phyloP scores from a whole-genome alignment of 1,140 invertebrate genomes.

The Pseudomyrmex dendroicus region DNA sequence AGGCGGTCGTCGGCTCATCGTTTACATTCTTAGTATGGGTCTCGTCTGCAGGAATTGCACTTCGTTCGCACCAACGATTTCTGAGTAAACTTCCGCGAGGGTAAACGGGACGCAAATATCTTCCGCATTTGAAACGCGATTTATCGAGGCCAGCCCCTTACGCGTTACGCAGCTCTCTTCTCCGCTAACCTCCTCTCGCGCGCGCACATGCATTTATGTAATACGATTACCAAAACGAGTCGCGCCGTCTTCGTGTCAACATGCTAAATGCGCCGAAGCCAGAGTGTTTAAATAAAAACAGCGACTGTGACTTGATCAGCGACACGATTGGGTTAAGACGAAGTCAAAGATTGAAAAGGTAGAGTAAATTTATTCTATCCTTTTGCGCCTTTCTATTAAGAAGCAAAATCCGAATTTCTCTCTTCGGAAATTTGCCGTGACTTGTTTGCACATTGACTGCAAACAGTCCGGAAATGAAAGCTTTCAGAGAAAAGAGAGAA shows the following conservation, averaged over 20 bases:
- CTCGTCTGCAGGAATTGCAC: conserved; percentile 36
- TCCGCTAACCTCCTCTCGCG: conserved; percentile 18
- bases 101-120: conserved; percentile 67
- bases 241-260: conserved; percentile 33
- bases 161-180: conserved; percentile 19
- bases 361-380: conserved; percentile 17
- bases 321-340: conserved; percentile 18
- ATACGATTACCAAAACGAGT: conserved; percentile 62
- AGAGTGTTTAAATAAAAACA: conserved; percentile 53
- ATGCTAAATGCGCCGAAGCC: conserved; percentile 38
- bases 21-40: conserved; percentile 54
- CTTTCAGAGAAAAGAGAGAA: too few relatives aligned
- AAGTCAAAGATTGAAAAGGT: background rate
- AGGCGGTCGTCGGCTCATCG: conserved; percentile 38
- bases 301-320: conserved; percentile 10
- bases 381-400: conserved; percentile 26
- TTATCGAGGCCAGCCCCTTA: conserved; percentile 57
- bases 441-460: background rate
- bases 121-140: conserved; percentile 50
- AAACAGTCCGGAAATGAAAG: background rate
- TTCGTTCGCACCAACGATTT: conserved; percentile 57
- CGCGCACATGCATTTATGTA: conserved; percentile 54
- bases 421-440: background rate
- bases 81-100: conserved; percentile 30
- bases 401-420: background rate